phyloP scores from a whole-genome alignment of 2,888 invertebrate genomes.

The Leucoma salicis region DNA sequence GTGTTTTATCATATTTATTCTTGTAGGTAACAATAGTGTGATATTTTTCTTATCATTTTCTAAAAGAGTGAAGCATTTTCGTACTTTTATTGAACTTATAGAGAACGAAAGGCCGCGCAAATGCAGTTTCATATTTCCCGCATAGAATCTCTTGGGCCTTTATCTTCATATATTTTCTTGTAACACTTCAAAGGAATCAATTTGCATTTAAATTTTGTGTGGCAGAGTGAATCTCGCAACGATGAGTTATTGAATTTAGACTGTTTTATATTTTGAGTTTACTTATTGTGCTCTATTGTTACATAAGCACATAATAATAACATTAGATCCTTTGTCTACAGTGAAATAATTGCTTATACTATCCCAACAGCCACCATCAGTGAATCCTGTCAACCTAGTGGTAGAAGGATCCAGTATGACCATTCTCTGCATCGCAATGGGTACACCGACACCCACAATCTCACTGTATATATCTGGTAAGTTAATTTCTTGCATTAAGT shows the following conservation, averaged over 20 bases:
- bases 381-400: slow-evolving; percentile 91
- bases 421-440: slow-evolving; percentile 91
- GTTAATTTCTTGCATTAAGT: slow-evolving; percentile 15
- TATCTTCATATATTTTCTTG: slow-evolving; percentile 24
- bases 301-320: too few species aligned
- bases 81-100: neutral
- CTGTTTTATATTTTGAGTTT: too few species aligned
- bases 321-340: too few species aligned
- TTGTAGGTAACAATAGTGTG: too few species aligned
- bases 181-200: slow-evolving; percentile 24
- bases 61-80: too few species aligned
- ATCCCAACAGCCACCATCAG: slow-evolving; percentile 86
- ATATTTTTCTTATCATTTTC: too few species aligned
- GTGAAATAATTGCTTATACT: too few species aligned
- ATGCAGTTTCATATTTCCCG: neutral
- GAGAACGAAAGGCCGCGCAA: neutral
- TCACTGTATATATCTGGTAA: slow-evolving; percentile 90
- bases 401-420: slow-evolving; percentile 94
- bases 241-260: slow-evolving; percentile 9
- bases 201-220: slow-evolving; percentile 33
- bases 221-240: slow-evolving; percentile 4
- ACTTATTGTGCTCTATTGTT: too few species aligned
- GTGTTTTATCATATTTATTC: too few species aligned
- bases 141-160: slow-evolving; percentile 9
- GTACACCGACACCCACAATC: slow-evolving; percentile 92